These are phyloP conservation scores for Aethes cnicana DNA, from an alignment of 2,888 invertebrate species.

Conservation along the genomic window DNA sequence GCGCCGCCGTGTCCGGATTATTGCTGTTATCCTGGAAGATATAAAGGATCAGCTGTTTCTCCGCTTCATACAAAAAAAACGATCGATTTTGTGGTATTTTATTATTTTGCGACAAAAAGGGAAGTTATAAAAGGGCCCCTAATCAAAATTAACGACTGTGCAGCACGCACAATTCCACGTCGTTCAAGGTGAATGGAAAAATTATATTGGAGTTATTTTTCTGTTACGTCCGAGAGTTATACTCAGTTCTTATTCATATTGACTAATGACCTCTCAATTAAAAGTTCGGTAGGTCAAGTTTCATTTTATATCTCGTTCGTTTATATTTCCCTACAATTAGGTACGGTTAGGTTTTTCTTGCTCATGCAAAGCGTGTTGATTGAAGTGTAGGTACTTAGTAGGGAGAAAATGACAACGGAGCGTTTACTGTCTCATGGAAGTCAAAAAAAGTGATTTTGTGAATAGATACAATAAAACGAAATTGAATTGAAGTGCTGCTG, in stretches of 20 bases:
- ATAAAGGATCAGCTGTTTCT: constrained; percentile 6
- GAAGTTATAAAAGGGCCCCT: constrained; percentile 45
- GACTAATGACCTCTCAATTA: no score
- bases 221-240: background rate
- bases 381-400: no score
- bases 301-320: no score
- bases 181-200: constrained; percentile 45
- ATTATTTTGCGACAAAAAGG: constrained; percentile 44
- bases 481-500: constrained; percentile 20
- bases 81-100: constrained; percentile 42
- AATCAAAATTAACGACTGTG: constrained; percentile 45
- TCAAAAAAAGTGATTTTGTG: no score
- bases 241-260: background rate
- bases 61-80: constrained; percentile 29
- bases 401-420: no score
- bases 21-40: background rate
- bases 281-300: no score
- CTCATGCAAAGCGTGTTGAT: no score
- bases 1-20: constrained; percentile 3
- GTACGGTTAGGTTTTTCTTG: no score
- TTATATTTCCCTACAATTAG: no score
- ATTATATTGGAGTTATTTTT: constrained; percentile 12
- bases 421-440: no score
- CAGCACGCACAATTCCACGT: constrained; percentile 45
- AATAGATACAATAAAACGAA: constrained; percentile 22